These are phyloP conservation scores for Vespertilio murinus DNA, from an alignment of 2,797 vertebrate genomes.

Conservation along the genomic window DNA sequence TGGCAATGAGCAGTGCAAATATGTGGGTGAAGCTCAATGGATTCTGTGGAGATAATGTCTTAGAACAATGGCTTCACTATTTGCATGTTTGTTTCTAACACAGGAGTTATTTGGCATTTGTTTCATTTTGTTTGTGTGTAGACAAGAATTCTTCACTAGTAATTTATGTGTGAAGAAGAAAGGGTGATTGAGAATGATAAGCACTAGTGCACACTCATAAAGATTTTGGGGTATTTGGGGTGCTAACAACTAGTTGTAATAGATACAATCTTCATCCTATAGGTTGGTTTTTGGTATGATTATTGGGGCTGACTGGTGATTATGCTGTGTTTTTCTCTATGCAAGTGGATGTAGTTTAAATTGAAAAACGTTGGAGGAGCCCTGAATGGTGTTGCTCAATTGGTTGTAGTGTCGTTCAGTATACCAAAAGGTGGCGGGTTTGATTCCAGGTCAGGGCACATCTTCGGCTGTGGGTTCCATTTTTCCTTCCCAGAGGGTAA, in stretches of 20 bases:
- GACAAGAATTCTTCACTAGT: not conserved
- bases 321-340: not conserved
- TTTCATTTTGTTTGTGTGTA: not conserved
- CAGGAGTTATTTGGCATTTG: not conserved
- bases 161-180: not conserved
- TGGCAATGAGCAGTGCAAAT: not conserved
- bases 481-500: not conserved
- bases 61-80: not conserved
- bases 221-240: not conserved
- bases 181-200: not conserved
- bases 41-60: not conserved
- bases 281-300: not conserved
- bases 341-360: not conserved
- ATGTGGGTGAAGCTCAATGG: rapidly evolving
- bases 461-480: not conserved
- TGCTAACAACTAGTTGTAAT: not conserved
- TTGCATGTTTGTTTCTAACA: not conserved
- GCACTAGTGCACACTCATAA: not conserved
- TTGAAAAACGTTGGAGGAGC: not conserved
- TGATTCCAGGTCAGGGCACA: not conserved
- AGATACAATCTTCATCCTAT: not conserved
- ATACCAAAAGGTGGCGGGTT: not conserved
- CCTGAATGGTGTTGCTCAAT: not conserved
- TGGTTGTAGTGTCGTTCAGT: not conserved
- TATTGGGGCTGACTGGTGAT: not conserved